Conservation (phyloP, 2,113 vertebrate genomes). For the Zosterops hypoxanthus region DNA sequence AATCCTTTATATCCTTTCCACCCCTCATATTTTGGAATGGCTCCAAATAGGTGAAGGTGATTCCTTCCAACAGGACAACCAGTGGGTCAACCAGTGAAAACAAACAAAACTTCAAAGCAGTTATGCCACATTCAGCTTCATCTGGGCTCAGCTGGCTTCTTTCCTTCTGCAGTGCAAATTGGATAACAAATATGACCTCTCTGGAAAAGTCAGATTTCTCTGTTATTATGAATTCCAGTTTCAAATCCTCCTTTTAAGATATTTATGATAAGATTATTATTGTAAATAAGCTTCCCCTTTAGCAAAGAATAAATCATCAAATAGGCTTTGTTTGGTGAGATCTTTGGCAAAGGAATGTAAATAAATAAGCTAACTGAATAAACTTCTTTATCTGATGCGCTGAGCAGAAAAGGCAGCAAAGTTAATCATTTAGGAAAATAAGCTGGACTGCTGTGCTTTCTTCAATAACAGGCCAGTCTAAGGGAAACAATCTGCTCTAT, state of each 20-base stretch:
- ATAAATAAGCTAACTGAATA: conserved; percentile 57
- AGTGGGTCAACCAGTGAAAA: neutral
- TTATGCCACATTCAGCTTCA: neutral
- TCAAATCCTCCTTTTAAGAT: conserved; percentile 36
- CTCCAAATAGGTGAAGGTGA: conserved; percentile 27
- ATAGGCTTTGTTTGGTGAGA: conserved; percentile 46
- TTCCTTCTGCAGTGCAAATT: neutral
- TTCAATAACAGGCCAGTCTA: neutral
- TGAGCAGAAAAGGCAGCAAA: conserved; percentile 37
- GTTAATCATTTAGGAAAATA: conserved; percentile 54
- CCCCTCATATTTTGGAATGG: neutral
- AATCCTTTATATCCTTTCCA: neutral
- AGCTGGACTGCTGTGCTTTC: neutral
- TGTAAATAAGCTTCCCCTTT: conserved; percentile 53
- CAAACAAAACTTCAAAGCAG: conserved; percentile 34
- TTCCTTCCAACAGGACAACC: neutral
- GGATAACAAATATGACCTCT: conserved; percentile 24
- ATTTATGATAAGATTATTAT: conserved; percentile 34
- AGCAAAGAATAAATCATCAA: conserved; percentile 50
- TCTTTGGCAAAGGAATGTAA: conserved; percentile 51
- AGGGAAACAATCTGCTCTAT: neutral
- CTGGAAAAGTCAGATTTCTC: conserved; percentile 22
- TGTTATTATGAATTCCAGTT: conserved; percentile 48
- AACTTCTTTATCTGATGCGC: conserved; percentile 33
- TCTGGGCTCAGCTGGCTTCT: neutral